Conservation (phyloP, 2,888 invertebrate genomes). For the Papilio elwesi region DNA sequence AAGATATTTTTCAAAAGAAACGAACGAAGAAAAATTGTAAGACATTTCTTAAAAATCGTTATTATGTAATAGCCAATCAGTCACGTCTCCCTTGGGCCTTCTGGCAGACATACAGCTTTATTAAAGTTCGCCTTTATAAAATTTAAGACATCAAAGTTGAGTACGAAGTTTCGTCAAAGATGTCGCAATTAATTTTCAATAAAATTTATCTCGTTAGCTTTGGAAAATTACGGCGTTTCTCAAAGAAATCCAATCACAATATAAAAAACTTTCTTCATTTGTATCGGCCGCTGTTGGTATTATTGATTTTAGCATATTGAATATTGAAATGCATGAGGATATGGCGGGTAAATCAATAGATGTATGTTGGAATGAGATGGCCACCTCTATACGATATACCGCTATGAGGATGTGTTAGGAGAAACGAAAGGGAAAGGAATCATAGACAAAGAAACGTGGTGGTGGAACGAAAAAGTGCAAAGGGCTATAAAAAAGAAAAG, state of each 20-base stretch:
- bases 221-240: slow-evolving; percentile 75
- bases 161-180: slow-evolving; percentile 79
- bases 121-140: slow-evolving; percentile 68
- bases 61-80: slow-evolving; percentile 58
- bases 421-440: too few relatives aligned
- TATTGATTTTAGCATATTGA: slow-evolving; percentile 14
- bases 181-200: slow-evolving; percentile 84
- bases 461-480: too few relatives aligned
- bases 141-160: slow-evolving; percentile 75
- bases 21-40: slow-evolving; percentile 1
- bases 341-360: too few relatives aligned
- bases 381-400: too few relatives aligned
- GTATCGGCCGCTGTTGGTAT: slow-evolving; percentile 28
- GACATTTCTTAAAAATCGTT: slow-evolving; percentile 53
- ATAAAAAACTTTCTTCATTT: slow-evolving; percentile 78
- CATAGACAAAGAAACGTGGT: too few relatives aligned
- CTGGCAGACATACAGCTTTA: slow-evolving; percentile 67
- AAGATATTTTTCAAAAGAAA: not conserved
- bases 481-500: too few relatives aligned
- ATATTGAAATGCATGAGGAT: slow-evolving; percentile 8
- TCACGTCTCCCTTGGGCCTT: slow-evolving; percentile 55
- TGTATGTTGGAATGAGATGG: too few relatives aligned
- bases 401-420: too few relatives aligned
- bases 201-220: slow-evolving; percentile 82
- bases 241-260: slow-evolving; percentile 76